Conservation (phyloP, 2,113 vertebrate species). For the Sinocyclocheilus rhinocerous region DNA sequence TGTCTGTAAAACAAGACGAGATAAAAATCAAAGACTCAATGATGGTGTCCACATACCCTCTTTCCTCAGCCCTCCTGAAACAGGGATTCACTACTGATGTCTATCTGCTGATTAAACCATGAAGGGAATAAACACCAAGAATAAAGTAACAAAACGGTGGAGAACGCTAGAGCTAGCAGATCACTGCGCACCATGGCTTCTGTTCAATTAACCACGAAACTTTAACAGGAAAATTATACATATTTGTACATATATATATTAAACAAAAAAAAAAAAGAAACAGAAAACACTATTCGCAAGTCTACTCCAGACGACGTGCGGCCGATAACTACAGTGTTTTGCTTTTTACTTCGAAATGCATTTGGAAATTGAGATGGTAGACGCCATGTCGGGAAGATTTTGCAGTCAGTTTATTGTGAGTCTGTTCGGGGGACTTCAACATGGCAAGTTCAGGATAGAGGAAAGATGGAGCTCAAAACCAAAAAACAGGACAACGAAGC, state of each 20-base stretch:
- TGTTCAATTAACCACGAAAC: conserved; percentile 78
- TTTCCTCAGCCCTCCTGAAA: conserved; percentile 82
- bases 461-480: conserved; percentile 75
- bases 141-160: conserved; percentile 72
- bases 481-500: conserved; percentile 73
- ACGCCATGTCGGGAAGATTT: conserved; percentile 76
- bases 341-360: conserved; percentile 73
- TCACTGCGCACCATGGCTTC: conserved; percentile 90
- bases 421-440: conserved; percentile 78
- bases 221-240: conserved; percentile 77
- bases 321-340: conserved; percentile 79
- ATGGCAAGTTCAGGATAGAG: conserved; percentile 82
- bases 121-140: conserved; percentile 74
- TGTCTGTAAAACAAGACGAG: conserved; percentile 97
- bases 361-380: conserved; percentile 79
- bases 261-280: conserved; percentile 49
- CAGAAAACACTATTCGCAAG: conserved; percentile 70
- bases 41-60: conserved; percentile 90
- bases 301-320: conserved; percentile 87
- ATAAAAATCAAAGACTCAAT: conserved; percentile 78
- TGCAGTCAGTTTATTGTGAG: conserved; percentile 82
- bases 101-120: conserved; percentile 85
- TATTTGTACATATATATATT: conserved; percentile 62
- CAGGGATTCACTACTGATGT: conserved; percentile 88
- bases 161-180: conserved; percentile 87